Evolutionary conservation across 2,113 vertebrate species (phyloP), one percentile per base, ranked within the genome.

Genomic region (Podilymbus podiceps): DNA sequence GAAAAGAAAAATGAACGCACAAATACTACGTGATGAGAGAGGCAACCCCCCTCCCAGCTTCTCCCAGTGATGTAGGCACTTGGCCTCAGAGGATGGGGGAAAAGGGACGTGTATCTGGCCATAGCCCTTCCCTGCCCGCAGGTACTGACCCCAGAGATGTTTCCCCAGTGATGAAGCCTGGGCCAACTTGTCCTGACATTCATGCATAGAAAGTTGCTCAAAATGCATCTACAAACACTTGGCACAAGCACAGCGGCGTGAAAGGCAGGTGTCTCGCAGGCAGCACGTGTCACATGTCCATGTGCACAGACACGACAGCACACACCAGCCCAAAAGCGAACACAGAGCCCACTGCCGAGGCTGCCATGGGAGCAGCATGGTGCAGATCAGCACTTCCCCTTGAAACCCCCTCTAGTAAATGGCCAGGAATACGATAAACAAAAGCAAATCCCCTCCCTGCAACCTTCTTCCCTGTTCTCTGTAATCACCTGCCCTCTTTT

Each of bases 281-380:
- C 49, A 83, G 27, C 47, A 31, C 0, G 0, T 33, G 59, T 23
- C 6, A 5, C 42, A 15, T 0, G 5, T 17, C 69, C 49, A 13
- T 0, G 8, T 24, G 56, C 77, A 27, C 0, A 13, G 49, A 40
- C 49, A 67, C 1, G 7, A 14, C 30, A 46, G 52, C 28, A 31
- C 15, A 19, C 33, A 31, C 1, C 6, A 56, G 9, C 12, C 38
- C 31, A 62, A 66, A 56, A 78, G 23, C 3, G 3, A 79, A 47
- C 44, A 28, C 9, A 12, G 0, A 73, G 28, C 85, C 73, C 2
- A 12, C 5, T 14, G 55, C 38, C 4, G 4, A 72, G 42, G 58
- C 38, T 0, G 5, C 68, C 4, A 0, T 2, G 11, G 35, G 22
- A 60, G 53, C 67, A 28, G 17, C 42, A 38, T 0, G 0, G 30